phyloP scores from a whole-genome alignment of 1,140 invertebrate species.

The Euglossa dilemma region DNA sequence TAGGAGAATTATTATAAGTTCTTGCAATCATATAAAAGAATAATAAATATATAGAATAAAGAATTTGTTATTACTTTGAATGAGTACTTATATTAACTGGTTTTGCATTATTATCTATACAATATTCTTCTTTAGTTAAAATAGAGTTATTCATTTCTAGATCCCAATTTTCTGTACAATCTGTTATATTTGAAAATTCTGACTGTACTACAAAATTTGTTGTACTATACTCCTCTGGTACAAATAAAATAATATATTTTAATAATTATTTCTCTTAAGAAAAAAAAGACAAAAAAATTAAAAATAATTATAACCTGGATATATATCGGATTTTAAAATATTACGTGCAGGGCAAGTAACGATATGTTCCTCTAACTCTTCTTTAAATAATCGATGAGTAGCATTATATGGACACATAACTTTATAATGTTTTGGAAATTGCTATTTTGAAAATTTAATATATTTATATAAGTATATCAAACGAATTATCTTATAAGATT shows the following conservation, averaged over 20 bases:
- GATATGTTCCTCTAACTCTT: conserved; percentile 71
- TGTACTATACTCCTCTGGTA: conserved; percentile 23
- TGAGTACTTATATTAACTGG: neutral
- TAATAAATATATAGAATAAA: neutral
- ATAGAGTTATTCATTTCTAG: neutral
- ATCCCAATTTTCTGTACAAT: conserved; percentile 64
- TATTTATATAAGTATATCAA: neutral
- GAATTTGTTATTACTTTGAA: conserved; percentile 3
- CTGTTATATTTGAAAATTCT: conserved; percentile 27
- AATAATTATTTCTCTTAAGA: neutral
- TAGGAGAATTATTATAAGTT: conserved; percentile 49
- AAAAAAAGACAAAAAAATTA: neutral
- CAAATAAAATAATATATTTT: conserved; percentile 22
- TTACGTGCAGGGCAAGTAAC: conserved; percentile 61
- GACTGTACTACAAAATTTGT: conserved; percentile 11
- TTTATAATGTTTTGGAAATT: conserved; percentile 73
- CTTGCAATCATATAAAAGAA: conserved; percentile 23
- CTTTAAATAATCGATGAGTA: conserved; percentile 72
- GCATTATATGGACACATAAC: conserved; percentile 76
- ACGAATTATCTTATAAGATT: neutral
- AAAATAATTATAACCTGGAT: conserved; percentile 27
- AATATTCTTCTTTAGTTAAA: neutral
- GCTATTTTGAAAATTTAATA: conserved; percentile 63
- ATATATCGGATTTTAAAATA: neutral
- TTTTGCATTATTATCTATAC: neutral